Evolutionary conservation across 2,113 vertebrate genomes (phyloP), one percentile per base, ranked within the genome.

Genomic region (Coracopsis vasa): DNA sequence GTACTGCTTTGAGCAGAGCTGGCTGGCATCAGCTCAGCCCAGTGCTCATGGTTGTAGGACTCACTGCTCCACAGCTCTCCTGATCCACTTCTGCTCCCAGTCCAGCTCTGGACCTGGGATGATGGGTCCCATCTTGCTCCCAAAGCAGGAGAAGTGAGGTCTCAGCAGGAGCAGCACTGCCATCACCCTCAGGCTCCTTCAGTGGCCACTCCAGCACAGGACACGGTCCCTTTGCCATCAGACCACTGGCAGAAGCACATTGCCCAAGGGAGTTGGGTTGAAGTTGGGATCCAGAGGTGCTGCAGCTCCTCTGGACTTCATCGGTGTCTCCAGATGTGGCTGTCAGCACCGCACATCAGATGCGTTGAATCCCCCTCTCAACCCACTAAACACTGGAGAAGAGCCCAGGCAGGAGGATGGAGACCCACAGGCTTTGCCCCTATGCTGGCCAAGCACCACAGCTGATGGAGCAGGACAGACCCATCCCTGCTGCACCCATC

Each of bases 361-460:
- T 7, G 21, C 10, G 9, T 19, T 41, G 28, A 39, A 33, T 16
- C 4, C 12, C 27, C 7, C 31, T 24, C 45, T 33, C 45, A 14
- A 6, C n/a, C 31, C 45, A 4, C 44, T 9, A 16, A 56, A 29
- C 11, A 17, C 28, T 6, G 16, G 24, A 37, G 62, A 25, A 48
- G 27, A 87, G 37, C 60, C 28, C 14, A 35, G 25, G 6, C 21
- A 20, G 27, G 47, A 53, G 28, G 33, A 41, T 7, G 31, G 35
- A 54, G 70, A 44, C 23, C 67, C 15, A 1, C 1, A 2, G 23
- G 51, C 37, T 78, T 45, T 58, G 20, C 13, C 45, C 29, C 11
- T 2, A 3, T 0, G 0, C 37, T 2, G 2, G 54, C 37, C 19
- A 5, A 86, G 42, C 54, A 62, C 19, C 67, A 6, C 1, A 1